Evolutionary conservation across 2,888 invertebrate species (phyloP), one percentile per base, ranked within the genome.

Genomic region (Pyrocoelia pectoralis): DNA sequence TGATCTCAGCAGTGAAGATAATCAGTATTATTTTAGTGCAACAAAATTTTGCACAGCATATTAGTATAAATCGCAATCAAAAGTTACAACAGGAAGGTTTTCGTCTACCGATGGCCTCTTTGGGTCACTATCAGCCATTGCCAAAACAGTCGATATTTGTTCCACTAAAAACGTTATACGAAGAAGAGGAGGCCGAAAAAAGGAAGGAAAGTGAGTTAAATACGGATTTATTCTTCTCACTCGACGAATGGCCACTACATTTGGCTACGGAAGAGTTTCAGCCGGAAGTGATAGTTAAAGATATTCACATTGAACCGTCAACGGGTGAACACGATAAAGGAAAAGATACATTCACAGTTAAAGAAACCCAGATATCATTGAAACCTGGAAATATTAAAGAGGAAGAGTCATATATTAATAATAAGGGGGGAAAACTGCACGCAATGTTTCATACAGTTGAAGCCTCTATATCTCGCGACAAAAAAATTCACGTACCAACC

Each of bases 261-360:
- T 15, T 46, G 28, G 33, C 43, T 12, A 29, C 46, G 1, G 43
- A 56, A 33, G 56, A 57, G n/a, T 29, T 33, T 5, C 52, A 28
- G 9, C 56, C 51, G 1, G 61, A 62, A 40, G 43, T 56, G 8
- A 29, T 62, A 17, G 61, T 62, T 0, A 52, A 56, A 1, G 61
- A 62, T 18, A 10, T 41, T 29, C 56, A 50, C n/a, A 29, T 28
- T 28, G 13, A n/a, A 6, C 38, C 17, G 0, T n/a, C 13, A 8
- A 8, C 17, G 24, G 29, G n/a, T 13, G 13, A 13, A 2, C 50
- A 28, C 2, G 3, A 6, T 14, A 18, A 24, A 12, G 51, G 13
- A 12, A n/a, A 33, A 1, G 12, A 40, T 50, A 18, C 18, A 10
- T 50, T 57, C 40, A 18, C 57, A 1, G 17, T 57, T 2, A 49